A percentile compares a stretch with the other conserved stretches of the same genome.
Conservation (phyloP, 2,113 vertebrate genomes). For the Pedionomus torquatus region DNA sequence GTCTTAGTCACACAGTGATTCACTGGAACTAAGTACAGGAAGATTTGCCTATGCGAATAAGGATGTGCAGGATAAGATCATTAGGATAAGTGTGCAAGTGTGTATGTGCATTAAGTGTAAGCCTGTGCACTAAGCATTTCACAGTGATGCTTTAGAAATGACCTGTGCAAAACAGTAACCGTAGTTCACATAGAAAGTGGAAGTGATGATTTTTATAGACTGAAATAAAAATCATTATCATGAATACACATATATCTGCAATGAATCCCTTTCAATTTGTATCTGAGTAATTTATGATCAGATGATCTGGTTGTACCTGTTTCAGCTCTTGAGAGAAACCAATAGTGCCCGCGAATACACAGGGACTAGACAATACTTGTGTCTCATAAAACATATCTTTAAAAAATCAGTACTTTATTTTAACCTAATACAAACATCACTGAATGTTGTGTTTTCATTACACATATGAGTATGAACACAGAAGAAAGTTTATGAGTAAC, state of each 20-base stretch:
- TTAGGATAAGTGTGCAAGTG: not conserved
- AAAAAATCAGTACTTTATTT: not conserved
- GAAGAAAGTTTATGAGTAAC: not conserved
- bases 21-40: not conserved
- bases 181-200: not conserved
- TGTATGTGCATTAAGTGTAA: not conserved
- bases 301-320: not conserved
- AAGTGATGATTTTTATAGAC: not conserved
- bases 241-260: not conserved
- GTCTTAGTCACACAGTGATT: conserved; percentile 3
- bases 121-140: not conserved
- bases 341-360: not conserved
- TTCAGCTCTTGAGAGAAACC: not conserved
- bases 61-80: not conserved
- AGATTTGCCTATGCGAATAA: not conserved
- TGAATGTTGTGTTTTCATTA: not conserved
- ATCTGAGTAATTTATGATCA: not conserved
- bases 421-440: not conserved
- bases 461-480: not conserved
- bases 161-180: not conserved
- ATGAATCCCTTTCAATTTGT: not conserved
- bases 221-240: not conserved
- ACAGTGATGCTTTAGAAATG: not conserved
- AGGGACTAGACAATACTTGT: not conserved
- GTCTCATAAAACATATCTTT: not conserved